These are phyloP conservation scores for Gobionotothen gibberifrons DNA, from an alignment of 2,797 vertebrate genomes.

Conservation along the genomic window DNA sequence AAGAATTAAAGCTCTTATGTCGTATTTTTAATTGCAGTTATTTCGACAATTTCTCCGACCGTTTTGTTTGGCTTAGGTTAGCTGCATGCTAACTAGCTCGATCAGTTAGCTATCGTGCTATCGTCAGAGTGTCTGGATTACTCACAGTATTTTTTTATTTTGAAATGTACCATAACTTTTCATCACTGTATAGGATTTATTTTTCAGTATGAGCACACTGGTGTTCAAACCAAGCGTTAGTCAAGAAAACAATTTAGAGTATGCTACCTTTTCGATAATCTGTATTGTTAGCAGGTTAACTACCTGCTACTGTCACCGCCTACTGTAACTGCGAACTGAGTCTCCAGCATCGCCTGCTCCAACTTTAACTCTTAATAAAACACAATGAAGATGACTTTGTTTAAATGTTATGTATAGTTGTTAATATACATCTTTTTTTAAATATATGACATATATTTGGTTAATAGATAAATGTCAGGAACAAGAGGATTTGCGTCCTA, in stretches of 20 bases:
- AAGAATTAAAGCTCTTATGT: rapidly evolving
- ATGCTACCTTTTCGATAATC: neutral
- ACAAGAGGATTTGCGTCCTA: neutral
- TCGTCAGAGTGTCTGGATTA: slow-evolving; percentile 35
- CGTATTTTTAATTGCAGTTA: neutral
- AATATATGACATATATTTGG: neutral
- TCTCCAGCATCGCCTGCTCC: neutral
- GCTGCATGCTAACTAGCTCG: slow-evolving; percentile 42
- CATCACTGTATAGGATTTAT: neutral
- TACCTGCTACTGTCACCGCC: slow-evolving; percentile 55
- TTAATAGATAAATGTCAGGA: neutral
- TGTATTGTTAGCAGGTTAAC: slow-evolving; percentile 58
- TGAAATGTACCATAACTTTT: neutral
- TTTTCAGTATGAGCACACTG: rapidly evolving
- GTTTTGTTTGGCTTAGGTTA: slow-evolving; percentile 67
- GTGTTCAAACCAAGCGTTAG: neutral
- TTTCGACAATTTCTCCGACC: slow-evolving; percentile 22
- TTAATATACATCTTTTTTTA: neutral
- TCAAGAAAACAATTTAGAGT: neutral
- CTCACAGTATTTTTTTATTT: slow-evolving; percentile 4
- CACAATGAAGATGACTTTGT: neutral
- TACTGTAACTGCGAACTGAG: slow-evolving; percentile 11
- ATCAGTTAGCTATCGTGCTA: slow-evolving; percentile 43
- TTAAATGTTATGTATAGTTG: neutral
- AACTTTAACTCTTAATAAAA: neutral